Evolutionary conservation across 2,888 invertebrate species (phyloP), one percentile per base, ranked within the genome.

Genomic region (Apodemia duryi): DNA sequence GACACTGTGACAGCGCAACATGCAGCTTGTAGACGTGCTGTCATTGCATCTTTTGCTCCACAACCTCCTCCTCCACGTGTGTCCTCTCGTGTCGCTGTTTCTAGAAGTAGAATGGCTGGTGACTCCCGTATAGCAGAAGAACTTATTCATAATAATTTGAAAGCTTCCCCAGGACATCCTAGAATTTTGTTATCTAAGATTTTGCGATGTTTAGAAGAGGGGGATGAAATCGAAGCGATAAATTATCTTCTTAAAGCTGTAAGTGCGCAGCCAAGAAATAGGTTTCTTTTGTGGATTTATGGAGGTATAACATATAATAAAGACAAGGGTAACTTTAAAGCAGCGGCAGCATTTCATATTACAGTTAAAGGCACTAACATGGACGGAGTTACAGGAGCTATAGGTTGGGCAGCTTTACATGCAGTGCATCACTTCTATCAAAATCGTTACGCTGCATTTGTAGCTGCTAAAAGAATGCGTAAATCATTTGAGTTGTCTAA

Each of bases 401-500:
- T 91, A 62, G 88, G 86, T 7, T 91, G 88, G 88, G 91, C 89
- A 7, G 88, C 88, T 1, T 69, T 91, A 63, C 91, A 91, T 70
- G 76, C 85, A 29, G 73, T 86, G 62, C 71, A 87, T 71, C 91
- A 91, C 69, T 76, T 68, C 61, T 76, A 78, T 61, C 74, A 73
- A 1, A 79, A 86, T 67, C 21, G 46, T 10, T 73, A 76, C 69
- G 82, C 81, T 35, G 89, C 88, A 38, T 88, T 87, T 72, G 77
- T 88, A 54, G 80, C 89, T 21, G 81, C 80, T 6, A 86, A 78
- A 64, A 84, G 78, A 76, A 91, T 91, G 91, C 80, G 90, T 63
- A 88, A 90, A 71, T 77, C 78, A 10, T 86, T 78, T 73, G 81
- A 84, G 66, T 68, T 91, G 35, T 78, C 80, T 0, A 75, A 69